Evolutionary conservation across 92 coral and sea anemone genomes (phyloP).

Genomic region (Zoanthus solanderi): DNA sequence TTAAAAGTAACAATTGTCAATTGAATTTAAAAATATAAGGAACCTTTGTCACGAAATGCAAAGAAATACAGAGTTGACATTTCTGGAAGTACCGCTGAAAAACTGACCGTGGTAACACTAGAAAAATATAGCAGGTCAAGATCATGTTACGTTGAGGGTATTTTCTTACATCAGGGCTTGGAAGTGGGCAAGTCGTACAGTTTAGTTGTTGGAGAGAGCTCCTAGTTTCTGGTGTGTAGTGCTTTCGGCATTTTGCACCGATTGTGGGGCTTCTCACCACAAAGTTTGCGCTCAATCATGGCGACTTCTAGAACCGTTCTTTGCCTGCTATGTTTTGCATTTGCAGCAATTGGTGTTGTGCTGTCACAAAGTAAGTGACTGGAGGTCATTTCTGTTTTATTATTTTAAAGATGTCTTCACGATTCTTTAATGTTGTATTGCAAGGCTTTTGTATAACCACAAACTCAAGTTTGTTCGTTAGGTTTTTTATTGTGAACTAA

Average conservation of each 20-base stretch:
- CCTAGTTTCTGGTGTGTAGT: slow-evolving; percentile 46
- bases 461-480: background rate
- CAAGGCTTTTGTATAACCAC: background rate
- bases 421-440: background rate
- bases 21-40: too few species aligned
- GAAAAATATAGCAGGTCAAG: background rate
- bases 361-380: background rate
- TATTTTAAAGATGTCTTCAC: background rate
- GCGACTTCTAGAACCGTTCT: slow-evolving; percentile 1
- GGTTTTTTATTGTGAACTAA: background rate
- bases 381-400: background rate
- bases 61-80: background rate
- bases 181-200: slow-evolving; percentile 51
- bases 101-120: too few species aligned
- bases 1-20: too few species aligned
- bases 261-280: slow-evolving; percentile 38
- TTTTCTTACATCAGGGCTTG: slow-evolving; percentile 50
- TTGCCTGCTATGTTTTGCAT: background rate
- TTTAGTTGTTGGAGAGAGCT: slow-evolving; percentile 49
- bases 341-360: background rate
- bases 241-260: slow-evolving; percentile 39
- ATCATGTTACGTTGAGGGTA: slow-evolving; percentile 31
- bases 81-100: background rate
- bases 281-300: slow-evolving; percentile 34
- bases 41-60: slow-evolving; percentile 32